Percentiles rank a stretch among this genome's conserved stretches.
These are phyloP conservation scores for Lepas anatifera DNA, from an alignment of 2,888 invertebrate species.

Conservation along the genomic window DNA sequence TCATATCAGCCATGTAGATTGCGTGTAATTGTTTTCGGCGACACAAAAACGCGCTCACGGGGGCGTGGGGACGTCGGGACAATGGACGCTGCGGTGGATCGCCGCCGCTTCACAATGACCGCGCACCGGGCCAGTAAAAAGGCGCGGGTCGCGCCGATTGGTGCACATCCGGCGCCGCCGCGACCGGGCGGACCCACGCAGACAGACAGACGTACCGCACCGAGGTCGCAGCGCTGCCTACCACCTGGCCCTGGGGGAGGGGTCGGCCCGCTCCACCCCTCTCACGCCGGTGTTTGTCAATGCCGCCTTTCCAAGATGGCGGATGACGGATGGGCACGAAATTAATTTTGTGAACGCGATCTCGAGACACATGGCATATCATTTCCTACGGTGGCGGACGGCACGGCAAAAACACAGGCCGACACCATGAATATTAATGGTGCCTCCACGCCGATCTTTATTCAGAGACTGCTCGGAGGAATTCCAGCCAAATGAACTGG, in stretches of 20 bases:
- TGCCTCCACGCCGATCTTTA: not conserved
- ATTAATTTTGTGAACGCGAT: constrained; percentile 9
- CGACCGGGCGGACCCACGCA: too few species aligned
- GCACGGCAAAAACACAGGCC: not conserved
- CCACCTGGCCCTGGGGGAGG: too few species aligned
- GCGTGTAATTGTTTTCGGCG: constrained; percentile 12
- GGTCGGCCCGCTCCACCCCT: too few species aligned
- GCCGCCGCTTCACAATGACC: not conserved
- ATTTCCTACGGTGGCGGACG: not conserved
- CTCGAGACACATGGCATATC: constrained; percentile 5
- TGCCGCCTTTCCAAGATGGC: constrained; percentile 5
- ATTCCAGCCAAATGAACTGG: not conserved
- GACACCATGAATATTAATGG: constrained; percentile 7
- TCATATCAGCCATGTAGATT: constrained; percentile 12
- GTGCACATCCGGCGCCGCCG: not conserved
- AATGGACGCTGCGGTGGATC: not conserved
- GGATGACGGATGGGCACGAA: constrained; percentile 10
- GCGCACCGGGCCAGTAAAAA: not conserved
- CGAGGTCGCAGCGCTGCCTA: too few species aligned
- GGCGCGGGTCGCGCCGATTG: constrained; percentile 1
- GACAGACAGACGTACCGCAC: too few species aligned
- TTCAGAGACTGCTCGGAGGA: not conserved
- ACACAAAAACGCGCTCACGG: not conserved
- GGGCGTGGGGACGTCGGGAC: constrained; percentile 6
- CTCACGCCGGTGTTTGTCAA: not conserved